phyloP scores from a whole-genome alignment of 2,888 invertebrate genomes.

The Polymixis flavicincta region DNA sequence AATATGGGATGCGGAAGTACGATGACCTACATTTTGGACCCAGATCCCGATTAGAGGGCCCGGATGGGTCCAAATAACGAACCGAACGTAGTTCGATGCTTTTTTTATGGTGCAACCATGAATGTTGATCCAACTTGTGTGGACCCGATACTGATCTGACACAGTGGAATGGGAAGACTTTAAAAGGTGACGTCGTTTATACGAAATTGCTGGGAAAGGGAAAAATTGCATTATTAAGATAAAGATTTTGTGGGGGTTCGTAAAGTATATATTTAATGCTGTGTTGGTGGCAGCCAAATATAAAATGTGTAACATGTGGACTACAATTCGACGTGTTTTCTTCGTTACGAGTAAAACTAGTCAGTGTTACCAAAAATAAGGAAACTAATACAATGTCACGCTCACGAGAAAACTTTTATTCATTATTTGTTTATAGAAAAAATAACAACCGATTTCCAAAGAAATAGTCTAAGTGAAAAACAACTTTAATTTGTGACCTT shows the following conservation, averaged over 20 bases:
- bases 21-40: constrained; percentile 60
- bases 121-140: constrained; percentile 36
- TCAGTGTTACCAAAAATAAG: background rate
- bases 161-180: constrained; percentile 32
- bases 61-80: constrained; percentile 52
- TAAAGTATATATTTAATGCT: constrained; percentile 45
- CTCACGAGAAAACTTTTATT: background rate
- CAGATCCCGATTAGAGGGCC: constrained; percentile 52
- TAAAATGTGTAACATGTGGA: constrained; percentile 26
- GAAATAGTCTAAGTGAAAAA: too few species aligned
- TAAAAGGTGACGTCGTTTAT: constrained; percentile 51
- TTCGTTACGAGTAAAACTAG: constrained; percentile 18
- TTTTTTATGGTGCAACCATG: constrained; percentile 49
- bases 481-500: too few species aligned
- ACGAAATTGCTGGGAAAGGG: constrained; percentile 17
- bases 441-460: too few species aligned
- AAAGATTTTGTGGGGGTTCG: constrained; percentile 49
- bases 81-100: constrained; percentile 43
- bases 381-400: background rate
- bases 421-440: background rate
- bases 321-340: constrained; percentile 29
- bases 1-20: constrained; percentile 47
- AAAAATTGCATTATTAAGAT: constrained; percentile 45
- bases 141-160: constrained; percentile 38
- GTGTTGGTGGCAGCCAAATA: constrained; percentile 25